Percentiles rank a stretch among this genome's conserved stretches.
phyloP scores from a whole-genome alignment of 2,113 vertebrate species.

The Andinoacara biseriatus region DNA sequence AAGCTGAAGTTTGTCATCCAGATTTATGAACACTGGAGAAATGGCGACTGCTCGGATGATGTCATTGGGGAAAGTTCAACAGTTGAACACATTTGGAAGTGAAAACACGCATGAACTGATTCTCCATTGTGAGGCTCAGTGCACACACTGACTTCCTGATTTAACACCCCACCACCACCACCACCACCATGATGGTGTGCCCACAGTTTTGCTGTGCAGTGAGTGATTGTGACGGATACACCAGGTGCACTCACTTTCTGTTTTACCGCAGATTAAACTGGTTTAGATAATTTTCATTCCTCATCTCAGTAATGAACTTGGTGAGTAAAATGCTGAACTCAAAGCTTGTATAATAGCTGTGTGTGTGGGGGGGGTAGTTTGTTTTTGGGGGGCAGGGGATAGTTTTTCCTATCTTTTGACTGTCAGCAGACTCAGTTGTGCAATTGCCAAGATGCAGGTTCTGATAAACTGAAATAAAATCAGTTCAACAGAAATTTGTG shows the following conservation, averaged over 20 bases:
- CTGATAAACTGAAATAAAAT: neutral
- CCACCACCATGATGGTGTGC: neutral
- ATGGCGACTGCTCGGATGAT: neutral
- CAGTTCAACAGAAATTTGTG: neutral
- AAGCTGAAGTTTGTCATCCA: neutral
- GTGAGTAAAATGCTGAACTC: neutral
- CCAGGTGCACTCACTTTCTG: neutral
- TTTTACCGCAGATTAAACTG: neutral
- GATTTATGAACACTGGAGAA: neutral
- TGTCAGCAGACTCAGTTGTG: neutral
- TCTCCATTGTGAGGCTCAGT: neutral
- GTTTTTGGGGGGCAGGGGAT: too few relatives aligned
- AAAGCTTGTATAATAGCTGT: neutral
- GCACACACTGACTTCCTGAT: constrained; percentile 6
- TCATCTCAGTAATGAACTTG: neutral
- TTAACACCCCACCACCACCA: neutral
- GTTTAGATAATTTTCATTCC: neutral
- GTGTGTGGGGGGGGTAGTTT: neutral
- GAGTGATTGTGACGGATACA: neutral
- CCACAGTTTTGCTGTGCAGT: neutral
- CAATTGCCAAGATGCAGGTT: neutral
- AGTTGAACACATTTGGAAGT: neutral
- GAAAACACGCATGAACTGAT: neutral
- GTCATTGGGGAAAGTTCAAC: neutral
- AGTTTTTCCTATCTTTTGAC: fast-evolving